Evolutionary conservation across 2,797 vertebrate genomes (phyloP), one percentile per base, ranked within the genome.

Genomic region (Halcyon chelicuti): DNA sequence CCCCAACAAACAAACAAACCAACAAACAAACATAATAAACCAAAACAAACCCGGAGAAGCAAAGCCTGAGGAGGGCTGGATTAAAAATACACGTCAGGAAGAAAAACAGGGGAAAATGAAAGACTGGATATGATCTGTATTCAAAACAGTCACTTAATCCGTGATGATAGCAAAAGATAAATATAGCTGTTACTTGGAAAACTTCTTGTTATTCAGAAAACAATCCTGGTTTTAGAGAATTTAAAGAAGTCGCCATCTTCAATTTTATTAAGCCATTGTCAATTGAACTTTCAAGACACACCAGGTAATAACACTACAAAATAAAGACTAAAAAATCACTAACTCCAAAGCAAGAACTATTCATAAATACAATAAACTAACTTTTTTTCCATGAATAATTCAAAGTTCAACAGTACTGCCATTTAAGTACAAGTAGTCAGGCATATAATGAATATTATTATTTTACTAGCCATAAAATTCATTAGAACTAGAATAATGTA

Each of bases 401-500:
- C 0, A 0, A 84, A 33, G 42, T 61, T 84, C 40, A 72, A 54
- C 4, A 20, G 16, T 25, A 78, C 31, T 22, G 16, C 39, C 14
- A 23, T 33, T 46, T 84, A 82, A 62, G 23, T 40, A 33, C 25
- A 55, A 60, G 7, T 77, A 86, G 13, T 62, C 80, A 68, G 37
- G 63, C 8, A 51, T 37, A 61, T 47, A 8, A 89, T 1, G 2
- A 80, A 82, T 20, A 57, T 14, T 44, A 62, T 18, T 76, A 74
- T 66, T 87, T 67, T 35, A 89, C 55, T 71, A 87, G 82, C 26
- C 23, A 89, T 35, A 87, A 67, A 91, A 80, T 39, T 54, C 29
- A 83, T 39, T 80, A 83, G 85, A 79, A 19, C 2, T 33, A 71
- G 77, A 95, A 79, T 77, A 91, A 94, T 66, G 46, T 77, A 92